Evolutionary conservation across 2,888 invertebrate species (phyloP), one percentile per base, ranked within the genome.

Genomic region (Eristalinus sepulchralis): DNA sequence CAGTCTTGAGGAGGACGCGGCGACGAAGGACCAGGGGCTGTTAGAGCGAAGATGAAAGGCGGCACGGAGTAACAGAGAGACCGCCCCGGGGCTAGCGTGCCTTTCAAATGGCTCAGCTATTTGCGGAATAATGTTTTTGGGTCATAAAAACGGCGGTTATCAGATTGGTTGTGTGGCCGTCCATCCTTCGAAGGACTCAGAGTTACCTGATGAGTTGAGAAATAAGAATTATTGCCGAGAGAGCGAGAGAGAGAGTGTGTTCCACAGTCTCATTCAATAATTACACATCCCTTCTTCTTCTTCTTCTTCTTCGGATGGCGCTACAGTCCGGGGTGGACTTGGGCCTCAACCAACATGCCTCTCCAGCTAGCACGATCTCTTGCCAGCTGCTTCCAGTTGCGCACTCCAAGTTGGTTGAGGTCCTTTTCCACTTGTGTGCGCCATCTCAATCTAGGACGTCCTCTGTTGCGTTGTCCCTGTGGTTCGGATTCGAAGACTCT

Each of bases 131-230:
- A 83, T 79, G 64, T 75, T 79, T 67, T 62, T 80, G 60, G 80
- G 71, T 39, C 70, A 76, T 84, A 72, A 81, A 27, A 76, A 76
- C 34, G 62, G 67, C 55, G 62, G 34, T 55, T 84, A 71, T 83
- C 70, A 66, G 47, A 60, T 70, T 68, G 27, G 62, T 39, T 59
- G n/a, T 34, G 24, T 34, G 17, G 53, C 34, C 31, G 47, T n/a
- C 27, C 27, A 27, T 27, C 5, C 27, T 20, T 9, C n/a, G 6
- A 10, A 10, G 20, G 20, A 63, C 66, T 53, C 27, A n/a, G 73
- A 80, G 71, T 77, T 72, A 77, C 72, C 67, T 81, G 72, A 77
- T 77, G 76, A 77, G 77, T 77, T 77, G 75, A 73, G 59, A 68
- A 73, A 79, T 64, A 63, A 57, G 68, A 31, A 78, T 62, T 73